Base-by-base conservation (phyloP, 2,888 invertebrate genomes). In the Apotomis turbidana region DNA sequence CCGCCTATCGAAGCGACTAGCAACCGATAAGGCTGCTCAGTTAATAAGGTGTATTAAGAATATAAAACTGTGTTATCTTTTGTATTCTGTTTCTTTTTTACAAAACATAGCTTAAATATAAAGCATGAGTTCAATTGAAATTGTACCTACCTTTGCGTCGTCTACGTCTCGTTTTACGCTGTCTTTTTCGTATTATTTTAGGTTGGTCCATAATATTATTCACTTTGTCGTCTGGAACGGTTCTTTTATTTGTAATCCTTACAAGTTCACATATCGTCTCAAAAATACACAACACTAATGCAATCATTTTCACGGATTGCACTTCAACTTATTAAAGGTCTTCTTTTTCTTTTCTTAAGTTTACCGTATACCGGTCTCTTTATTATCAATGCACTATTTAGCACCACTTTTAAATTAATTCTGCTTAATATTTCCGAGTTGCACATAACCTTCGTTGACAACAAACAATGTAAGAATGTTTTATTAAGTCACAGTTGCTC, bases 231-330 rank as follows among this genome's bases (percentile, higher is more conserved):
- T 77, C 61, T 77, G 46, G 13, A 13, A 13, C 36, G 36, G 38
- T 71, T 67, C 59, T 74, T 52, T 70, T 73, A 74, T 80, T 80
- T 13, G 70, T 79, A 82, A 75, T 82, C 78, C 77, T 85, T 61
- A 83, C 80, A 58, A 88, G 75, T 74, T 90, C 85, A 74, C 90
- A 82, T 73, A 92, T 78, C 81, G 87, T 88, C 3, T 85, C 83
- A 73, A 90, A 77, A 68, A 91, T 80, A 77, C 83, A 91, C 83
- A 90, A 80, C 80, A 90, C 83, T 73, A 90, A 76, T 38, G 81
- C 91, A 69, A 92, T 90, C 92, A 93, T 93, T 78, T 82, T 81
- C 74, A 76, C 74, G 69, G 70, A 78, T 74, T 57, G 41, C 2
- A 58, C 4, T 52, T 44, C 59, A 51, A 69, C 41, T 67, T 73